Conservation (phyloP, 2,888 invertebrate genomes). For the Drosophila maculinotata region DNA sequence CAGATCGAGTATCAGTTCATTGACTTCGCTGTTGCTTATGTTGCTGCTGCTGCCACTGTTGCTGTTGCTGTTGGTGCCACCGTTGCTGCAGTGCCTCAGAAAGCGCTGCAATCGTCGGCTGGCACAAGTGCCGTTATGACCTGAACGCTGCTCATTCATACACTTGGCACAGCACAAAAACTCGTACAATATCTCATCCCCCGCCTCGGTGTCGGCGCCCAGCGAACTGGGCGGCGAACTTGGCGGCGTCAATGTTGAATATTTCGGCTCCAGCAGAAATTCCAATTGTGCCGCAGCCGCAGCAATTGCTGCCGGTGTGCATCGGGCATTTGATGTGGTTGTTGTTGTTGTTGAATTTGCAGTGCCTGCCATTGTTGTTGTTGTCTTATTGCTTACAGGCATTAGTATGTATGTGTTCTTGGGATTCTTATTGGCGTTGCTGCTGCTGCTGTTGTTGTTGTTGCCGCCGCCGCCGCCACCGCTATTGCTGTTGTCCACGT, state of each 20-base stretch:
- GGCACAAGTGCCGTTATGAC: slow-evolving; percentile 48
- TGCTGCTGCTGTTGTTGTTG: background rate
- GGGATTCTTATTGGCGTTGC: slow-evolving; percentile 23
- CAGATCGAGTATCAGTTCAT: slow-evolving; percentile 57
- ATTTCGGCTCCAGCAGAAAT: slow-evolving; percentile 82
- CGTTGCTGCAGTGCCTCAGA: slow-evolving; percentile 66
- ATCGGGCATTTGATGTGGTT: slow-evolving; percentile 3
- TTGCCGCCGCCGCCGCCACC: background rate
- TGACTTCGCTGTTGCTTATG: slow-evolving; percentile 44
- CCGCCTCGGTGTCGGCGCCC: slow-evolving; percentile 21
- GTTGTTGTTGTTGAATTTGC: slow-evolving; percentile 6
- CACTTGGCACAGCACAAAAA: slow-evolving; percentile 85
- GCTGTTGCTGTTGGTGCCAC: slow-evolving; percentile 17
- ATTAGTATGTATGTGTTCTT: slow-evolving; percentile 83
- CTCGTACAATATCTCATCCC: slow-evolving; percentile 84
- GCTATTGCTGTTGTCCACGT: slow-evolving; percentile 10
- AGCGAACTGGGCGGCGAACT: slow-evolving; percentile 29
- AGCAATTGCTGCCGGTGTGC: slow-evolving; percentile 52
- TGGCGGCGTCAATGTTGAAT: slow-evolving; percentile 71
- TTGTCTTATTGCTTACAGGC: slow-evolving; percentile 73
- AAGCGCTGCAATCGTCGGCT: slow-evolving; percentile 71
- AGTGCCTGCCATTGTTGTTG: background rate
- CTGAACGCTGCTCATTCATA: slow-evolving; percentile 80
- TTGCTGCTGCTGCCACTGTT: slow-evolving; percentile 13
- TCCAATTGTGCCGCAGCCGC: slow-evolving; percentile 62